Evolutionary conservation across 2,113 vertebrate genomes (phyloP).

Genomic region (Planiliza haematocheilus): DNA sequence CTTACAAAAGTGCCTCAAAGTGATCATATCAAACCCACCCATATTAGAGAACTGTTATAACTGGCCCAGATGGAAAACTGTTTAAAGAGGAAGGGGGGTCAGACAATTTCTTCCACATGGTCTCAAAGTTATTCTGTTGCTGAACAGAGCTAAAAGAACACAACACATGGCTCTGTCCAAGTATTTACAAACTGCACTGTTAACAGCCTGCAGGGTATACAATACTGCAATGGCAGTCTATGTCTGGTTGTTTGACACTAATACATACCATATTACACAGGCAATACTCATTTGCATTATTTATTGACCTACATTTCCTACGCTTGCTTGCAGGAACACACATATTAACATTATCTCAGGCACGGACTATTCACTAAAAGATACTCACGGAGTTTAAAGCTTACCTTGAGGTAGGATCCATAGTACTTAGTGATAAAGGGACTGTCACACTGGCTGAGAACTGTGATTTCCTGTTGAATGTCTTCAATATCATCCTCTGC

Average conservation of each 20-base stretch:
- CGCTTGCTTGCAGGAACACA: slow-evolving; percentile 34
- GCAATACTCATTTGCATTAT: slow-evolving; percentile 59
- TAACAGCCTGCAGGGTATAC: not conserved
- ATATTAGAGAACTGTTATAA: no score
- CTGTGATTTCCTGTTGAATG: slow-evolving; percentile 99
- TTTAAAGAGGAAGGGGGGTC: no score
- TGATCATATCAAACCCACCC: no score
- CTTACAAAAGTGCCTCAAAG: no score
- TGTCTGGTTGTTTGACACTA: slow-evolving; percentile 6
- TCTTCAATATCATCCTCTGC: slow-evolving; percentile 99
- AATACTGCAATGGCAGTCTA: not conserved
- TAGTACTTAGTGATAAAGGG: slow-evolving; percentile 98
- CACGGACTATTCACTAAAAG: not conserved
- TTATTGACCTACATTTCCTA: slow-evolving; percentile 55
- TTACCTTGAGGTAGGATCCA: slow-evolving; percentile 98
- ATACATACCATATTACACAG: slow-evolving; percentile 28
- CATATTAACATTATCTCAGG: slow-evolving; percentile 13
- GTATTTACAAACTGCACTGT: not conserved
- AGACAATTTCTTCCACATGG: no score
- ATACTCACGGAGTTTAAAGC: slow-evolving; percentile 25
- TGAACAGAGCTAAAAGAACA: no score
- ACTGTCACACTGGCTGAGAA: slow-evolving; percentile 98
- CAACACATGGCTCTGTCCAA: not conserved
- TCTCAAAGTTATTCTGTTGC: no score
- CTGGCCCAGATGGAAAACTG: no score